These are phyloP conservation scores for Rhagonycha lutea DNA, from an alignment of 2,888 invertebrate genomes.

Conservation along the genomic window DNA sequence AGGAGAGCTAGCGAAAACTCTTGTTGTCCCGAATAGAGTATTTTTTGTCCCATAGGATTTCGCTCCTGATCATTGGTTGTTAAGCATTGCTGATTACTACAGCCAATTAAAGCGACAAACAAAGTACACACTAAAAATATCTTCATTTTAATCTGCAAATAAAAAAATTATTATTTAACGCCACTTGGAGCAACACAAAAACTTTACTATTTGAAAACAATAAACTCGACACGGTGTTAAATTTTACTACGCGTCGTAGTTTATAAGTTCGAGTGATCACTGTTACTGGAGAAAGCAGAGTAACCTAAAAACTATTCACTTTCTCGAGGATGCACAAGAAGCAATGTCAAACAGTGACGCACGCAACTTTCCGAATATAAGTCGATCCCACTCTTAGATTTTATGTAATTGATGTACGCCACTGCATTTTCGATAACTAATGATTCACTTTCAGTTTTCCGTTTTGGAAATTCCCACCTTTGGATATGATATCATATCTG, in stretches of 20 bases:
- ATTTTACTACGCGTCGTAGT: neutral
- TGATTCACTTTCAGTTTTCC: conserved; percentile 7
- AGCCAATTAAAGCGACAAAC: conserved; percentile 32
- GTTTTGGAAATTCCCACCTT: conserved; percentile 12
- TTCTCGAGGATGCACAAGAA: conserved; percentile 19
- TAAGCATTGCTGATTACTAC: conserved; percentile 55
- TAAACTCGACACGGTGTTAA: neutral
- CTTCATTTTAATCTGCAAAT: conserved; percentile 49
- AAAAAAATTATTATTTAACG: conserved; percentile 6
- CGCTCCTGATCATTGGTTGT: conserved; percentile 52
- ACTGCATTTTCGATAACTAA: conserved; percentile 1
- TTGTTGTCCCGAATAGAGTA: conserved; percentile 64
- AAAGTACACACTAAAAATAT: conserved; percentile 53
- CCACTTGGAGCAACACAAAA: neutral
- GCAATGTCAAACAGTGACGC: conserved; percentile 17
- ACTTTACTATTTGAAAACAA: neutral
- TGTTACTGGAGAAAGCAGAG: conserved; percentile 22
- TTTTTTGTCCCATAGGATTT: conserved; percentile 44
- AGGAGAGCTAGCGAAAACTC: conserved; percentile 74
- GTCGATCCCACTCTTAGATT: conserved; percentile 1
- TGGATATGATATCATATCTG: neutral
- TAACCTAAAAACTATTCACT: conserved; percentile 28
- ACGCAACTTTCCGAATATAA: conserved; percentile 16
- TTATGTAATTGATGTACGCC: neutral
- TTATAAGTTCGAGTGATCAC: conserved; percentile 8